Evolutionary conservation across 37 sponge, comb jelly and placozoan species (phyloP).

Genomic region (Diacarnus erythraeanus): DNA sequence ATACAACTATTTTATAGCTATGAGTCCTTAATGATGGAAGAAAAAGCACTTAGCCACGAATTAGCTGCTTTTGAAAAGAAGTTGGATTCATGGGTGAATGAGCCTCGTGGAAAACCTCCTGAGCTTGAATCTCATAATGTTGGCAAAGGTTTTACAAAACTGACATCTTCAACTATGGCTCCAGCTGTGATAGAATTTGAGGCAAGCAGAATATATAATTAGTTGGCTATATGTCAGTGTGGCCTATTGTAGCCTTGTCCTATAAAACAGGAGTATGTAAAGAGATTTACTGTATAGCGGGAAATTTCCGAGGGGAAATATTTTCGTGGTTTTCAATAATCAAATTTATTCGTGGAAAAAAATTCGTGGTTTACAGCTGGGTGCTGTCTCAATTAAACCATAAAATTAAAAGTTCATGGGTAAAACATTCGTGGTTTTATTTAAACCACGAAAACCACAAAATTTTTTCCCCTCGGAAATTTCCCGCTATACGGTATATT

Average conservation of each 20-base stretch:
- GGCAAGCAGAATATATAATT: slow-evolving; percentile 27
- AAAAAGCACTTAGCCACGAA: slow-evolving; percentile 53
- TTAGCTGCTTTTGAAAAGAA: slow-evolving; percentile 71
- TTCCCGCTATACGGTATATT: too few species aligned
- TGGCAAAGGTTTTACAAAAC: not conserved
- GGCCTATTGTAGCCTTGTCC: not conserved
- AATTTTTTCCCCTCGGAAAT: too few species aligned
- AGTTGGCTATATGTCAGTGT: not conserved
- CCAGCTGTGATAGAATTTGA: slow-evolving; percentile 77
- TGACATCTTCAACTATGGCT: slow-evolving; percentile 26
- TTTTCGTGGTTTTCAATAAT: too few species aligned
- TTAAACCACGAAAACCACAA: too few species aligned
- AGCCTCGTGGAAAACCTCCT: not conserved
- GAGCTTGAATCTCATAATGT: not conserved
- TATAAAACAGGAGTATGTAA: too few species aligned
- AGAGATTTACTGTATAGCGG: too few species aligned
- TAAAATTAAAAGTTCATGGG: too few species aligned
- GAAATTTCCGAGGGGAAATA: too few species aligned
- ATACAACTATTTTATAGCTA: slow-evolving; percentile 59
- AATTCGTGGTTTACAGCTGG: too few species aligned
- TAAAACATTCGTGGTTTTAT: too few species aligned
- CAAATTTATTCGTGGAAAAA: too few species aligned
- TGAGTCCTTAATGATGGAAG: slow-evolving; percentile 71
- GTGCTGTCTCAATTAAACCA: too few species aligned
- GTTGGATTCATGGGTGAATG: slow-evolving; percentile 68